These are phyloP conservation scores for Octonoba sinensis DNA, from an alignment of 2,888 invertebrate genomes.

Conservation along the genomic window DNA sequence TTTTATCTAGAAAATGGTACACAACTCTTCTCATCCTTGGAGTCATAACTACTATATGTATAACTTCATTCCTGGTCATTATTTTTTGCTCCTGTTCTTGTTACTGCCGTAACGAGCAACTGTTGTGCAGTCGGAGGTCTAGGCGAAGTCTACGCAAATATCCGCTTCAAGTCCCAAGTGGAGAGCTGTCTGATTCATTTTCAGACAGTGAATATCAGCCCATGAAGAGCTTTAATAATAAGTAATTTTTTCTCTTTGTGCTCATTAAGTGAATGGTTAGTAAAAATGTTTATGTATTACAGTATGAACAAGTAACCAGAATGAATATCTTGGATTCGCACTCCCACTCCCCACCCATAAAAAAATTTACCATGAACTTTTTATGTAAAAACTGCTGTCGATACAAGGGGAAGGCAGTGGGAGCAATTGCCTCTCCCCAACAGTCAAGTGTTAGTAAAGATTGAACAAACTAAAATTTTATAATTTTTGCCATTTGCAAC, in stretches of 20 bases:
- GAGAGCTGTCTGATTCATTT: constrained; percentile 43
- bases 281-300: no score
- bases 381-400: no score
- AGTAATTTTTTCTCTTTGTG: not conserved
- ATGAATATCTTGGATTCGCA: no score
- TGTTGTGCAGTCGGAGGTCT: constrained; percentile 29
- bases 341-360: no score
- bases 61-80: constrained; percentile 39
- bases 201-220: constrained; percentile 46
- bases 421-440: no score
- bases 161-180: constrained; percentile 34
- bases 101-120: constrained; percentile 46
- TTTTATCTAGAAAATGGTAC: constrained; percentile 44
- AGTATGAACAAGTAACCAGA: no score
- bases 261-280: no score
- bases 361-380: no score
- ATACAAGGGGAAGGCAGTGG: no score
- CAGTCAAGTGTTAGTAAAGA: no score
- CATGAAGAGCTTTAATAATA: constrained; percentile 28
- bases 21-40: constrained; percentile 33
- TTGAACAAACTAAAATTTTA: no score
- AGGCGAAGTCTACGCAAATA: constrained; percentile 5
- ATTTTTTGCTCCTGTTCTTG: constrained; percentile 55
- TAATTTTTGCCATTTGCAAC: no score
- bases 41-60: constrained; percentile 36